Evolutionary conservation across 1,140 invertebrate species (phyloP), one percentile per base, ranked within the genome.

Genomic region (Amyelois transitella): DNA sequence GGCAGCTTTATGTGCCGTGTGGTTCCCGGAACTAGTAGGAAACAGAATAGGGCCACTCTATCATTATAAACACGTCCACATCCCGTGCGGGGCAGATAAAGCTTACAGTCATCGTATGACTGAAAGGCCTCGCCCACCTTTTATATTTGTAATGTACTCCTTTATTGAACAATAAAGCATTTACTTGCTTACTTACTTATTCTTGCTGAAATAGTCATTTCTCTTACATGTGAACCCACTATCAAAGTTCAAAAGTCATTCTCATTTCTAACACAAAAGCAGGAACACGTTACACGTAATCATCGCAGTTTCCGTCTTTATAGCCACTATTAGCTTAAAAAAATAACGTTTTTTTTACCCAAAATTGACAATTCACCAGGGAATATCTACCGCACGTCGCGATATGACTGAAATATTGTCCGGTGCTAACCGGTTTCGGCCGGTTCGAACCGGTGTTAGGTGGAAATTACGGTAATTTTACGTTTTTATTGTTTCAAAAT

Each of bases 231-330:
- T 69, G 53, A 64, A 17, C 62, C 55, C 17, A 12, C 3, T 52
- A 44, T 52, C 17, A 8, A 25, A 32, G 50, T 55, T 65, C 58
- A 61, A 53, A 60, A 24, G 62, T 61, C 52, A 60, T 51, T 53
- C 53, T 64, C 62, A 63, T 56, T 53, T 64, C 22, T 60, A 25
- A 55, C 52, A 58, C 58, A 65, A 58, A 58, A 18, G 32, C 55
- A 54, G 43, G 55, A 45, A 53, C 62, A 54, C 48, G 55, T 54
- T 57, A 64, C 62, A 51, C 52, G 22, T 55, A 56, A 58, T 60
- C 50, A 43, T 25, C 20, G 24, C 24, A 32, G 24, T 48, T 48
- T 18, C 8, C 22, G n/a, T 45, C 32, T 48, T 45, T 51, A 62
- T 62, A 43, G 24, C 2, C 17, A 43, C 55, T 62, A 58, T 62